Evolutionary conservation across 1,140 invertebrate species (phyloP).

Genomic region (Listronotus oregonensis): DNA sequence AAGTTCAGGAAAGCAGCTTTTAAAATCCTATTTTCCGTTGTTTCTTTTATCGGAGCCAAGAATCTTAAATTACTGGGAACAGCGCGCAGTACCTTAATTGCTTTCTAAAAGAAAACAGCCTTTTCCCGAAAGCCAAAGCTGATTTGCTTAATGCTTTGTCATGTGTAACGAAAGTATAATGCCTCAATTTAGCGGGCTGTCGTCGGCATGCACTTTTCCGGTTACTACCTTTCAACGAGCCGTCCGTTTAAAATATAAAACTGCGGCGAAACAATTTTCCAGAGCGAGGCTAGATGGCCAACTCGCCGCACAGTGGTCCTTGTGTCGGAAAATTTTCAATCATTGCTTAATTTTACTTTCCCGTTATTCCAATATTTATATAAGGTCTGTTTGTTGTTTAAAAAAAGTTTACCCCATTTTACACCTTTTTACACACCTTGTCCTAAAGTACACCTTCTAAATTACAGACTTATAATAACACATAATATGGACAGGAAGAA

Average conservation of each 20-base stretch:
- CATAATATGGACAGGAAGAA: too few species aligned
- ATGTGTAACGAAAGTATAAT: constrained; percentile 56
- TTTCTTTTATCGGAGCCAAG: constrained; percentile 4
- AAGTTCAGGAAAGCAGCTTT: constrained; percentile 2
- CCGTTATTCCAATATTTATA: too few species aligned
- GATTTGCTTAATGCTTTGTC: constrained; percentile 55
- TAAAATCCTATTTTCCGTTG: constrained; percentile 1
- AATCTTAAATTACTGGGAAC: neutral
- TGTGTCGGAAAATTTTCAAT: neutral
- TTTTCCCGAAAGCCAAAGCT: constrained; percentile 38
- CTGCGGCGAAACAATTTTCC: constrained; percentile 48
- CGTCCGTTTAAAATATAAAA: constrained; percentile 47
- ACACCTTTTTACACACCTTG: too few species aligned
- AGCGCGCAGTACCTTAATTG: constrained; percentile 42
- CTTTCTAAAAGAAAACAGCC: constrained; percentile 39
- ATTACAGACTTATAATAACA: too few species aligned
- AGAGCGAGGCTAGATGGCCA: constrained; percentile 20
- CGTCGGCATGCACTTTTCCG: constrained; percentile 54
- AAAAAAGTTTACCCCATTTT: too few species aligned
- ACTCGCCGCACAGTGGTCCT: constrained; percentile 16
- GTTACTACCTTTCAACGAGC: constrained; percentile 51
- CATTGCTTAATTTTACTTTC: too few species aligned
- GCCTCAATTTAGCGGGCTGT: constrained; percentile 55
- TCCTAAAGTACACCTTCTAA: too few species aligned
- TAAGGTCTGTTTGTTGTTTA: too few species aligned